Base-by-base conservation (phyloP, 2,888 invertebrate genomes). In the Nasonovia ribisnigri region DNA sequence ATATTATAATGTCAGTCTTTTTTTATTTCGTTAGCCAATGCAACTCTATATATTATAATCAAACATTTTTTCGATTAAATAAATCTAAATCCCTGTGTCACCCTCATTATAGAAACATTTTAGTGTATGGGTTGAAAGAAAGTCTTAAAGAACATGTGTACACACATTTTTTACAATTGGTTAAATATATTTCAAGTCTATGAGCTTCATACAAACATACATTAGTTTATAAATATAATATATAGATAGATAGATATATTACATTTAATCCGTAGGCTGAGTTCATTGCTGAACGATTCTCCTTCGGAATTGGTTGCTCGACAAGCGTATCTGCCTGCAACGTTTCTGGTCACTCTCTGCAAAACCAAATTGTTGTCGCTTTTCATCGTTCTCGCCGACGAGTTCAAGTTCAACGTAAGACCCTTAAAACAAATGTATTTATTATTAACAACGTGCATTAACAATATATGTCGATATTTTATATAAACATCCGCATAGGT, bases 301-400 rank as follows among this genome's bases (percentile, higher is more conserved):
- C 98, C 98, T 96, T 98, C 97, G 92, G 97, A 97, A 96, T 98
- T 98, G 95, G 98, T 97, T 94, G 98, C 98, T 94, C 98, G 97
- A 96, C 98, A 98, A 95, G 98, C 97, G 96, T 98, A 98, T 95
- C 97, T 97, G 95, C 98, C 98, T 95, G 98, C 98, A 96, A 97
- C 98, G 96, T 97, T 97, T 95, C 98, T 97, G 94, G 98, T 98
- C 95, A 98, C 98, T 96, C 97, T 98, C 96, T 98, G 98, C 95
- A 98, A 97, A 94, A 98, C 98, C 95, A 98, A 96, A 96, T 98
- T 98, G 96, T 98, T 98, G 96, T 98, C 98, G 96, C 98, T 98
- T 96, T 98, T 97, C 95, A 98, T 98, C 95, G 98, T 97, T 95
- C 98, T 97, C 93, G 98, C 98, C 89, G 98, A 97, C 95, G 98